Evolutionary conservation across 1,140 invertebrate species (phyloP), one percentile per base, ranked within the genome.

Genomic region (Nomia melanderi): DNA sequence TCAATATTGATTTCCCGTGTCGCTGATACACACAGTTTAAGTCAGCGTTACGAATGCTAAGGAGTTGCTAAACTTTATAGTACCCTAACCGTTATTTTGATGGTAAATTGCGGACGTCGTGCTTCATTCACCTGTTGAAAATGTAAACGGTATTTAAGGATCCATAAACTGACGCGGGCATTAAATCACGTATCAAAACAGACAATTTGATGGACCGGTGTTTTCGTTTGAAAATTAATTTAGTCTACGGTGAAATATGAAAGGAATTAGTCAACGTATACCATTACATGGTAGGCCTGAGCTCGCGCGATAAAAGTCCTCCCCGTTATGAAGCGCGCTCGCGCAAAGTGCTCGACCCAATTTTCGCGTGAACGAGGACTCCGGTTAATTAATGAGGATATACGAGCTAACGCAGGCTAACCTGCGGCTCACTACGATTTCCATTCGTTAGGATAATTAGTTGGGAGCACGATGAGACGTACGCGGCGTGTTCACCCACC

Each of bases 371-470:
- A 84, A 84, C 64, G 76, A 84, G 67, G 62, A 72, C 60, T 79
- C 25, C 59, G 57, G 66, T 83, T 77, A 72, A 83, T 83, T 71
- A 85, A 85, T 67, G 79, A 78, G 76, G 71, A 77, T 79, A 79
- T 77, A 81, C 76, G 57, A 56, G 78, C 73, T 80, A 78, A 71
- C 63, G 71, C 76, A 70, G 67, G 76, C 63, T 79, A 79, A 79
- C 64, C 74, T 56, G 78, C 75, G 62, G 73, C 65, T 74, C 71
- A 74, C 74, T 83, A 67, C 69, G 79, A 84, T 86, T 84, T 86
- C 82, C 79, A 84, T 86, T 84, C 74, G 71, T 84, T 84, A 84
- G 77, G 75, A 86, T 84, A 86, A 86, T 78, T 86, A 86, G 77
- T 77, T 78, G 71, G 67, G 77, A 81, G 78, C 78, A 65, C 27